These are phyloP conservation scores for Protonibea diacanthus DNA, from an alignment of 2,797 vertebrate genomes.

Conservation along the genomic window DNA sequence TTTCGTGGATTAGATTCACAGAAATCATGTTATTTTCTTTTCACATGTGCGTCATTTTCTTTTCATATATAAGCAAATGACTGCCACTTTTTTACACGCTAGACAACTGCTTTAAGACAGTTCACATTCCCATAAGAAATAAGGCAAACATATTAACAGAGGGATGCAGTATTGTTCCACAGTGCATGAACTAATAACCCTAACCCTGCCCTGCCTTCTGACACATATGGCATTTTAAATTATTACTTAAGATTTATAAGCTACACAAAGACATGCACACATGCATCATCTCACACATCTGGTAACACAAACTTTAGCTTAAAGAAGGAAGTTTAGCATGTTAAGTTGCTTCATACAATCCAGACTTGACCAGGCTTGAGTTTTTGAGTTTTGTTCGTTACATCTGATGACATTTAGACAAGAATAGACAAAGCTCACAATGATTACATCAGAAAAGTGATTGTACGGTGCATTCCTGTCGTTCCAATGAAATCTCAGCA, in stretches of 20 bases:
- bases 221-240: slow-evolving; percentile 2
- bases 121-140: slow-evolving; percentile 44
- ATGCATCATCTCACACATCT: background rate
- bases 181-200: slow-evolving; percentile 17
- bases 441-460: background rate
- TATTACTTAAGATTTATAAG: slow-evolving; percentile 6
- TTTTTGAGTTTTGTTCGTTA: background rate
- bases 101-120: slow-evolving; percentile 12
- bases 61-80: background rate
- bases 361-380: slow-evolving; percentile 38
- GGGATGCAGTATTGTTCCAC: slow-evolving; percentile 43
- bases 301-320: background rate
- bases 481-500: background rate
- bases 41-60: background rate
- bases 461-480: background rate
- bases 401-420: slow-evolving; percentile 32
- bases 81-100: background rate
- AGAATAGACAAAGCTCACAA: slow-evolving; percentile 39
- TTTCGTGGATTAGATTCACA: background rate
- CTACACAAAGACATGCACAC: background rate
- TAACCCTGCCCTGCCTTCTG: background rate
- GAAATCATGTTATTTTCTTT: background rate
- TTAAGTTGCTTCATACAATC: background rate
- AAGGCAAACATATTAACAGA: slow-evolving; percentile 41
- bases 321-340: background rate